phyloP scores from a whole-genome alignment of 2,797 vertebrate genomes.

The Diplodus puntazzo region DNA sequence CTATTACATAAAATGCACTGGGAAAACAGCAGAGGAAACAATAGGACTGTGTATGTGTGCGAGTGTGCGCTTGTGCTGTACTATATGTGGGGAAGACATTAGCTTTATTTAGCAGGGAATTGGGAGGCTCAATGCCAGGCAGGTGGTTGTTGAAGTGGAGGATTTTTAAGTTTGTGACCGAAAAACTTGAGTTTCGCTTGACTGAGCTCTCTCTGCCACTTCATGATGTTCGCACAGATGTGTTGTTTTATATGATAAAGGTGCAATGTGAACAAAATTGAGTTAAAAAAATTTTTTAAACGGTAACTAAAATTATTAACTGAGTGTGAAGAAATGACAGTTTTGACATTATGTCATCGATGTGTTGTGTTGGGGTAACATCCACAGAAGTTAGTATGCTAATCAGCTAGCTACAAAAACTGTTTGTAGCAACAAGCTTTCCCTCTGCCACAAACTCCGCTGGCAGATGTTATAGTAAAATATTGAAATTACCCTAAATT shows the following conservation, averaged over 20 bases:
- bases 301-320: no score
- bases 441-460: neutral
- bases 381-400: no score
- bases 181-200: conserved; percentile 21
- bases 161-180: conserved; percentile 19
- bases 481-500: neutral
- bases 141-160: conserved; percentile 36
- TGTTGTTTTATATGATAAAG: neutral
- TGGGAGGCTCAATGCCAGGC: conserved; percentile 53
- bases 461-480: neutral
- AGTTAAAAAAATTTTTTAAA: no score
- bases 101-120: conserved; percentile 67
- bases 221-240: conserved; percentile 1
- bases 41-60: conserved; percentile 38
- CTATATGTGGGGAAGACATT: conserved; percentile 60
- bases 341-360: no score
- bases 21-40: conserved; percentile 77
- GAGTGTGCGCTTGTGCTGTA: conserved; percentile 29
- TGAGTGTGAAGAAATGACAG: no score
- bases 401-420: no score
- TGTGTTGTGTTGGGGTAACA: neutral
- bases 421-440: neutral
- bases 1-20: conserved; percentile 79
- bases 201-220: neutral
- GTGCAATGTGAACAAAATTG: no score